phyloP scores from a whole-genome alignment of 1,140 invertebrate genomes.

The Bombyx mori region DNA sequence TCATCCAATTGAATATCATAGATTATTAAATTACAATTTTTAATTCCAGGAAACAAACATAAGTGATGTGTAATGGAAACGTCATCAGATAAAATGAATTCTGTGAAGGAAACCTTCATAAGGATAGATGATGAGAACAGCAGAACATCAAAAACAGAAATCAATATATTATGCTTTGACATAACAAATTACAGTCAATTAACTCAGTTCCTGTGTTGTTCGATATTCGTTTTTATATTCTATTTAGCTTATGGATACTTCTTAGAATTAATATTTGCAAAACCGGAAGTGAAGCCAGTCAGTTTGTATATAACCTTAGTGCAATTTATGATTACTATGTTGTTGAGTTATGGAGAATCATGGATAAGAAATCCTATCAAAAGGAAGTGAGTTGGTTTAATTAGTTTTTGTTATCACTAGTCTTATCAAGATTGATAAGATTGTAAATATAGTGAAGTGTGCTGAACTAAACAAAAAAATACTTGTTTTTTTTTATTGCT shows the following conservation, averaged over 20 bases:
- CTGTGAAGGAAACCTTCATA: conserved; percentile 46
- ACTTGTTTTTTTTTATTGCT: too few relatives aligned
- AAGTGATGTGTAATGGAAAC: too few relatives aligned
- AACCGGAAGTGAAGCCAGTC: conserved; percentile 89
- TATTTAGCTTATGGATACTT: conserved; percentile 94
- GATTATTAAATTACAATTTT: too few relatives aligned
- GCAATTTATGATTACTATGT: conserved; percentile 90
- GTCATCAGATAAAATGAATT: conserved; percentile 2
- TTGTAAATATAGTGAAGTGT: too few relatives aligned
- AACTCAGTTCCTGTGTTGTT: conserved; percentile 84
- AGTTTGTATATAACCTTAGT: conserved; percentile 94
- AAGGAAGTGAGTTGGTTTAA: conserved; percentile 75
- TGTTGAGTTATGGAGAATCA: conserved; percentile 86
- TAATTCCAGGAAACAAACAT: too few relatives aligned
- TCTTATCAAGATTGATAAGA: too few relatives aligned
- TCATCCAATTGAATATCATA: too few relatives aligned
- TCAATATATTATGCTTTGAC: conserved; percentile 83
- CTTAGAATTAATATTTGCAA: conserved; percentile 93
- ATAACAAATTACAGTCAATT: conserved; percentile 76
- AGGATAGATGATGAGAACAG: conserved; percentile 34
- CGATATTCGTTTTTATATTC: conserved; percentile 86
- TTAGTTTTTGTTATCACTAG: not conserved
- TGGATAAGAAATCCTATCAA: conserved; percentile 74
- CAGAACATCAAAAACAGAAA: conserved; percentile 38
- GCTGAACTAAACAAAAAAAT: not conserved